These are phyloP conservation scores for Mesaphorura yosii DNA, from an alignment of 1,140 invertebrate species.

Conservation along the genomic window DNA sequence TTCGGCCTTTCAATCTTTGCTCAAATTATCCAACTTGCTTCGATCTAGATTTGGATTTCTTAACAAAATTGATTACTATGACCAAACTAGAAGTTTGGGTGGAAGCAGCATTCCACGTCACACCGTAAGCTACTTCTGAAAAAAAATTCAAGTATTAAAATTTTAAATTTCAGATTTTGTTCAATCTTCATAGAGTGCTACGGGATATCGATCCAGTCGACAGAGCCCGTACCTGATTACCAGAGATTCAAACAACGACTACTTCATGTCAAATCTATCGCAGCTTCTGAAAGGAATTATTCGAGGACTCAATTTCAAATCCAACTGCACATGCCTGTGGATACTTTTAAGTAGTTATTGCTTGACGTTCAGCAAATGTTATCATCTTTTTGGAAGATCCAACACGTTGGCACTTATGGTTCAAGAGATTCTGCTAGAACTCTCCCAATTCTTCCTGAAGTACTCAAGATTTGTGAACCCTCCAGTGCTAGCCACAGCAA, in stretches of 20 bases:
- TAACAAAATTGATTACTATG: slow-evolving; percentile 26
- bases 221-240: neutral
- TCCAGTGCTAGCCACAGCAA: neutral
- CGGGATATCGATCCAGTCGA: neutral
- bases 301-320: slow-evolving; percentile 10
- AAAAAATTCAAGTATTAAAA: neutral
- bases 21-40: slow-evolving; percentile 16
- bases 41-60: slow-evolving; percentile 14
- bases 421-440: slow-evolving; percentile 26
- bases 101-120: slow-evolving; percentile 1
- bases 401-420: slow-evolving; percentile 16
- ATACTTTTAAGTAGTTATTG: slow-evolving; percentile 14
- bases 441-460: slow-evolving; percentile 7
- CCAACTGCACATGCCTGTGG: slow-evolving; percentile 17
- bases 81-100: slow-evolving; percentile 3
- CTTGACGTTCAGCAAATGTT: slow-evolving; percentile 14
- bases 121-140: neutral
- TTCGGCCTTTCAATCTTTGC: slow-evolving; percentile 15
- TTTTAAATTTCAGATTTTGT: slow-evolving; percentile 4
- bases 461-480: slow-evolving; percentile 1
- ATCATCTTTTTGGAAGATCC: slow-evolving; percentile 14
- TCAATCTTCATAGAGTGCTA: neutral
- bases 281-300: slow-evolving; percentile 21
- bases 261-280: slow-evolving; percentile 18
- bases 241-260: slow-evolving; percentile 7